These are phyloP conservation scores for Adela reaumurella DNA, from an alignment of 2,888 invertebrate species.

Conservation along the genomic window DNA sequence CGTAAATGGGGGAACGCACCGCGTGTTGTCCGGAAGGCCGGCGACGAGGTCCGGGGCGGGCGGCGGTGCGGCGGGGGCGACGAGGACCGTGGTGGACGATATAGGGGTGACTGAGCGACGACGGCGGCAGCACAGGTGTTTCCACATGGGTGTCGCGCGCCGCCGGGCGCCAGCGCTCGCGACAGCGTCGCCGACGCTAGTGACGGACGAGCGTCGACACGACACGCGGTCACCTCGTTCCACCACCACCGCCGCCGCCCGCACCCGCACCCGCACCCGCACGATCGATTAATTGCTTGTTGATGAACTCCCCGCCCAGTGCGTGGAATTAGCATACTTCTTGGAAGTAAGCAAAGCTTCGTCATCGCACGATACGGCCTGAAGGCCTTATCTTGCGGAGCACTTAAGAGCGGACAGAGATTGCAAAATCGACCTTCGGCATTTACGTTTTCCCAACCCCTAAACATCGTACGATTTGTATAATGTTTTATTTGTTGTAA, in stretches of 20 bases:
- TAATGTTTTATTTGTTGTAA: no score
- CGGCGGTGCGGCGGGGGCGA: constrained; percentile 5
- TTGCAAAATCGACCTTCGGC: no score
- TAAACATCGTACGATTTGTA: no score
- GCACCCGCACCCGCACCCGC: constrained; percentile 13
- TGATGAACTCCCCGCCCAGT: constrained; percentile 35
- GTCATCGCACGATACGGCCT: no score
- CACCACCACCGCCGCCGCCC: constrained; percentile 5
- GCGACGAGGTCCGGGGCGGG: constrained; percentile 41
- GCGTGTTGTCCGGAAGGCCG: constrained; percentile 37
- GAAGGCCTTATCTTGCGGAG: no score
- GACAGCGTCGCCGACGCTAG: constrained; percentile 33
- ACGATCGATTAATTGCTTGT: constrained; percentile 29
- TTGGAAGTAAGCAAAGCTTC: no score
- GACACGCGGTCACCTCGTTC: not conserved
- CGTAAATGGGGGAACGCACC: constrained; percentile 23
- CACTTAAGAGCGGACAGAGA: no score
- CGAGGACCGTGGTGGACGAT: constrained; percentile 17
- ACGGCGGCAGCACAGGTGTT: constrained; percentile 28
- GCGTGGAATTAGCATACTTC: constrained; percentile 16
- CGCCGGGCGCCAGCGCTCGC: constrained; percentile 25
- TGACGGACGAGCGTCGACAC: constrained; percentile 33
- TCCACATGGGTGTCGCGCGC: constrained; percentile 34
- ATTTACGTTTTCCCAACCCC: no score
- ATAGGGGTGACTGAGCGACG: constrained; percentile 20